Base-by-base conservation (phyloP, 1,140 invertebrate species). In the Trichonephila clavata region DNA sequence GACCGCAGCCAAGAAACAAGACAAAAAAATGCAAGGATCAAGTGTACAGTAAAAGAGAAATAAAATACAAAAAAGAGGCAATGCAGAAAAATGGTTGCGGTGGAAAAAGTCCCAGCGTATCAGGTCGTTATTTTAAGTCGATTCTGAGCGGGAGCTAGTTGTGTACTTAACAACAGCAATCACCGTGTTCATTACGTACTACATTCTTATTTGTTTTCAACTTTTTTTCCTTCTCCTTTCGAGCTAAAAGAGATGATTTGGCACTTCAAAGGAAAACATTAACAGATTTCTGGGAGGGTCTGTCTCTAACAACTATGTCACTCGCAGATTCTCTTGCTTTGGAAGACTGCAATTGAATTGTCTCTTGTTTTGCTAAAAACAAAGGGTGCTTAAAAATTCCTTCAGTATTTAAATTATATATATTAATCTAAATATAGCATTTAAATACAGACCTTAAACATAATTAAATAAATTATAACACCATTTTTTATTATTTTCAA, bases 181-280 rank as follows among this genome's bases (percentile, higher is more conserved):
- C 65, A 68, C n/a, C 65, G 65, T 68, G 21, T 68, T 68, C 65
- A 68, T 68, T 68, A 68, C 63, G 24, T 68, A 68, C 65, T n/a
- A 27, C 65, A 68, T 68, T 68, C 24, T 68, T 68, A 21, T 68
- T 68, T 2, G 24, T 14, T 24, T 50, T 50, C 43, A 10, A 0
- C 13, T 68, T 24, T 10, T 13, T 65, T 7, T 4, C 21, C 21
- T 14, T 14, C n/a, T 7, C n/a, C 4, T 68, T 24, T 68, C n/a
- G 10, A 8, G 10, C 21, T 24, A 68, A 61, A 68, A 68, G 65
- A 68, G 21, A 68, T 13, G 65, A 27, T 24, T 14, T 68, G 65
- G 65, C 63, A 68, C 24, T 68, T 68, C 24, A 68, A 68, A 68
- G 63, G 63, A 68, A 68, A 68, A 24, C 65, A 68, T 68, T 68